These are phyloP conservation scores for Papilio gigon DNA, from an alignment of 2,888 invertebrate species.

Conservation along the genomic window DNA sequence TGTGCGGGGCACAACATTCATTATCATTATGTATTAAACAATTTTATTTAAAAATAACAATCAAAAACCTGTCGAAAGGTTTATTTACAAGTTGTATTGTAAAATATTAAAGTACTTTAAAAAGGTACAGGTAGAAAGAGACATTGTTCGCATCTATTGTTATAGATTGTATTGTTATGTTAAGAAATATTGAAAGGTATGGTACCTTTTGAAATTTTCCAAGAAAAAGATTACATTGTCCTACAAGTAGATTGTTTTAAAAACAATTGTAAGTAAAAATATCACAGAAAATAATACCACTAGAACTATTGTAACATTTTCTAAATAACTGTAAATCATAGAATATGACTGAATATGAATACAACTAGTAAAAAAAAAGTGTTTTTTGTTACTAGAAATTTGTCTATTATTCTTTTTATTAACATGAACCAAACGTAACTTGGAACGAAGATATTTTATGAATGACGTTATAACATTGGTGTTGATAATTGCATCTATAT, in stretches of 20 bases:
- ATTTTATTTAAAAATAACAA: neutral
- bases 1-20: no score
- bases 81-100: conserved; percentile 4
- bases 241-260: conserved; percentile 5
- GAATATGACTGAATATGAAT: neutral
- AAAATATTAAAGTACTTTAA: neutral
- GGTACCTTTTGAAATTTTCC: neutral
- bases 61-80: neutral
- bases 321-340: neutral
- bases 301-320: neutral
- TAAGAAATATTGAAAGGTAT: neutral
- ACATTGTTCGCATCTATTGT: conserved; percentile 15
- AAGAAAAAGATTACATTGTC: conserved; percentile 4
- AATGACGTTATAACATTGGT: conserved; percentile 30
- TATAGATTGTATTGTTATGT: conserved; percentile 18
- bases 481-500: conserved; percentile 27
- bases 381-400: neutral
- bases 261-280: neutral
- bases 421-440: neutral
- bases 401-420: neutral
- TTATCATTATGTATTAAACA: no score
- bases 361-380: no score
- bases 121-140: conserved; percentile 15
- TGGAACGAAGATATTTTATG: neutral
- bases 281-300: neutral